Conservation (phyloP, 2,888 invertebrate species). For the Nomada ruficornis region DNA sequence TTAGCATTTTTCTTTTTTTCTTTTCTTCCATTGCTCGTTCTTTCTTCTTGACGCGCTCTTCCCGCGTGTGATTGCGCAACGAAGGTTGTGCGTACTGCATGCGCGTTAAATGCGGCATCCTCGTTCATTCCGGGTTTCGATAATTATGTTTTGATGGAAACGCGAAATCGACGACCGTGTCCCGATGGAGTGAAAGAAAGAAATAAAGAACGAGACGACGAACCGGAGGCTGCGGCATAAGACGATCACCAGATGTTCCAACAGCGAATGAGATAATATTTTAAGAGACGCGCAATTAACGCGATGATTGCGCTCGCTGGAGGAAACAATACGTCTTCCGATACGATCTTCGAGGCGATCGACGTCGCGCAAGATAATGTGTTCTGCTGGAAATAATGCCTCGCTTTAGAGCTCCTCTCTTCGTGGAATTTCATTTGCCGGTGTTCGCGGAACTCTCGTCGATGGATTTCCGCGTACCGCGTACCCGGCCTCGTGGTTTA, state of each 20-base stretch:
- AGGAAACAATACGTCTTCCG: conserved; percentile 61
- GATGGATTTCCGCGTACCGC: conserved; percentile 24
- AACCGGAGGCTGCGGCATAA: neutral
- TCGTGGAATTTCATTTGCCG: conserved; percentile 33
- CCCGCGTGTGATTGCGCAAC: conserved; percentile 20
- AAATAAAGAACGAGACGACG: neutral
- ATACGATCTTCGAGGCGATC: conserved; percentile 47
- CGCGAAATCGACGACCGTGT: conserved; percentile 23
- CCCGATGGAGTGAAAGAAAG: neutral
- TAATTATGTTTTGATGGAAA: conserved; percentile 23
- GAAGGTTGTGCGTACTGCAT: neutral
- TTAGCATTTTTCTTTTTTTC: conserved; percentile 28
- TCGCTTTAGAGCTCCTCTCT: conserved; percentile 26
- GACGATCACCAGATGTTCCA: conserved; percentile 47
- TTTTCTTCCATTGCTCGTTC: neutral
- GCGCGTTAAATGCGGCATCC: neutral
- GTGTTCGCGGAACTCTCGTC: conserved; percentile 27
- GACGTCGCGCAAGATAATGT: conserved; percentile 36
- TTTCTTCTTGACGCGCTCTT: neutral
- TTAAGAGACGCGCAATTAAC: conserved; percentile 56
- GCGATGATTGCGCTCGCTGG: conserved; percentile 49
- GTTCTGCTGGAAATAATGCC: conserved; percentile 49
- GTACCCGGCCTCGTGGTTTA: neutral
- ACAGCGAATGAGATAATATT: conserved; percentile 48
- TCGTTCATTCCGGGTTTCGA: conserved; percentile 40